phyloP scores from a whole-genome alignment of 2,113 vertebrate species.

The Aleadryas rufinucha region DNA sequence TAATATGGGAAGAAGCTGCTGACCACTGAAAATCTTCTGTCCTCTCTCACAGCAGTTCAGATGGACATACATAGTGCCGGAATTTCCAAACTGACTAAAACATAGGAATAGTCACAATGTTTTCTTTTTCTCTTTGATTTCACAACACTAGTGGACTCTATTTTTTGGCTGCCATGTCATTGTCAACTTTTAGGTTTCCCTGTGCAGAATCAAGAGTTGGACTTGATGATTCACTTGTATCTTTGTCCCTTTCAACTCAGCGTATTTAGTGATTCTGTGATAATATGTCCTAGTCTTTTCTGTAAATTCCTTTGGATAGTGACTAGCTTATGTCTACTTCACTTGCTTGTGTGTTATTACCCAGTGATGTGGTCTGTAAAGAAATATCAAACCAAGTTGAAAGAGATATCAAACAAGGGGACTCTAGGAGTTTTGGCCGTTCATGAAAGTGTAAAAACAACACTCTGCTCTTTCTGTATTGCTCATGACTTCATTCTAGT shows the following conservation, averaged over 20 bases:
- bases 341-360: not conserved
- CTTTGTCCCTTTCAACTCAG: not conserved
- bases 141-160: not conserved
- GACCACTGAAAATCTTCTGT: not conserved
- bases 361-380: not conserved
- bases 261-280: not conserved
- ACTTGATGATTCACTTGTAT: not conserved
- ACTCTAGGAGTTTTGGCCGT: not conserved
- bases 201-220: not conserved
- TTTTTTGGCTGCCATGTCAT: not conserved
- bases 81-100: not conserved
- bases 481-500: not conserved
- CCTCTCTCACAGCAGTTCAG: not conserved
- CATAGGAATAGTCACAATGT: not conserved
- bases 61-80: not conserved
- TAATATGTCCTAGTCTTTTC: not conserved
- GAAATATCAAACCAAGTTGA: not conserved
- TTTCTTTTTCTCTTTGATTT: not conserved
- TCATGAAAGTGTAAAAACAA: not conserved
- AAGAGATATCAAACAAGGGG: not conserved
- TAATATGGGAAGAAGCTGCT: not conserved
- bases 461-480: not conserved
- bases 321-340: not conserved
- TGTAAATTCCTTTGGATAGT: accelerated
- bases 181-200: not conserved